Evolutionary conservation across 2,113 vertebrate species (phyloP).

Genomic region (Anthoscopus minutus): DNA sequence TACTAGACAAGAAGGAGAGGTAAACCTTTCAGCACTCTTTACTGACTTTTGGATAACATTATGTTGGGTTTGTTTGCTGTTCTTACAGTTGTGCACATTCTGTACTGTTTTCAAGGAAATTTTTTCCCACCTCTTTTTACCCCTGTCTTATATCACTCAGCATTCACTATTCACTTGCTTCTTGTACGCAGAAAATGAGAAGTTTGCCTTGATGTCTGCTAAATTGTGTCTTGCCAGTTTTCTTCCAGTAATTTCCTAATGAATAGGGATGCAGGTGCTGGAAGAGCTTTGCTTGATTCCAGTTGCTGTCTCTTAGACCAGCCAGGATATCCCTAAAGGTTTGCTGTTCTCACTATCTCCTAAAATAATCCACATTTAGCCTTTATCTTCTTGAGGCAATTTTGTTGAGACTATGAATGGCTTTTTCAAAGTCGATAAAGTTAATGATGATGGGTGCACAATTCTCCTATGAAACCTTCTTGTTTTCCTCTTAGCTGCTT

Average conservation of each 20-base stretch:
- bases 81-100: neutral
- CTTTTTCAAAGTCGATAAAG: slow-evolving; percentile 36
- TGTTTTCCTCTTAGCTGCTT: neutral
- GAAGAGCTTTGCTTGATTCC: neutral
- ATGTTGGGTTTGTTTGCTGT: neutral
- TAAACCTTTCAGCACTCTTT: neutral
- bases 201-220: neutral
- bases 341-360: neutral
- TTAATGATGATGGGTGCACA: slow-evolving; percentile 21
- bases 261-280: accelerated
- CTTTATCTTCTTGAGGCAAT: slow-evolving; percentile 11
- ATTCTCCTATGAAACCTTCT: neutral
- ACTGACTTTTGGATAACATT: neutral
- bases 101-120: neutral
- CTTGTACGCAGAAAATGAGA: neutral
- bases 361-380: slow-evolving; percentile 8
- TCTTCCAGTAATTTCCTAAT: neutral
- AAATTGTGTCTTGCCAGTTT: neutral
- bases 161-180: neutral
- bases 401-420: neutral
- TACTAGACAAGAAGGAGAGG: neutral
- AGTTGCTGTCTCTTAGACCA: neutral
- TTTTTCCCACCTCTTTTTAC: neutral
- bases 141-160: neutral
- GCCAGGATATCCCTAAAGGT: neutral